phyloP scores from a whole-genome alignment of 2,113 vertebrate species.

The Peromyscus maniculatus region DNA sequence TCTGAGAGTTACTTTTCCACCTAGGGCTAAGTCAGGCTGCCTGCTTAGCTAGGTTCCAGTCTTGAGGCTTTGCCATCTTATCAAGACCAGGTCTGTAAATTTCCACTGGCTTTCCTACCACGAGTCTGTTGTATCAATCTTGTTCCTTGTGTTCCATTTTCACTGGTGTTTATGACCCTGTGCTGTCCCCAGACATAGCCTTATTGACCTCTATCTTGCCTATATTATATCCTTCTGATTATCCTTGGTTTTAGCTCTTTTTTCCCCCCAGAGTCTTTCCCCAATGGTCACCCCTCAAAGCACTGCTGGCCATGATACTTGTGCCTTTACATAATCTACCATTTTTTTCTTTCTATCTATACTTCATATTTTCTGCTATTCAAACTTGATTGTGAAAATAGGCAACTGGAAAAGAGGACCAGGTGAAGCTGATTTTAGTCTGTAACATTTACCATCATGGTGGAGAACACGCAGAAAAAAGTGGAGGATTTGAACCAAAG shows the following conservation, averaged over 20 bases:
- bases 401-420: neutral
- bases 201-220: neutral
- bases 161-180: neutral
- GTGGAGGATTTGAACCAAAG: neutral
- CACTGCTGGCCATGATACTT: too few species aligned
- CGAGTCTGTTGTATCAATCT: neutral
- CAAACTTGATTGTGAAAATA: neutral
- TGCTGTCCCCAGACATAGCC: neutral
- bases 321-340: neutral
- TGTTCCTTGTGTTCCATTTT: neutral
- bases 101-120: neutral
- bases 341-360: neutral
- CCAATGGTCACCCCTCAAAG: neutral
- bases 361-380: neutral
- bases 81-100: neutral
- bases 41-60: neutral
- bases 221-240: neutral
- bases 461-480: neutral
- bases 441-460: neutral
- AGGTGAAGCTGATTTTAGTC: neutral
- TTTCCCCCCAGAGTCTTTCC: neutral
- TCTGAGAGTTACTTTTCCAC: neutral
- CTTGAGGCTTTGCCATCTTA: neutral
- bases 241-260: neutral
- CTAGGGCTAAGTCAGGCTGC: neutral